Conservation (phyloP, 2,113 vertebrate genomes). For the Chionis minor region DNA sequence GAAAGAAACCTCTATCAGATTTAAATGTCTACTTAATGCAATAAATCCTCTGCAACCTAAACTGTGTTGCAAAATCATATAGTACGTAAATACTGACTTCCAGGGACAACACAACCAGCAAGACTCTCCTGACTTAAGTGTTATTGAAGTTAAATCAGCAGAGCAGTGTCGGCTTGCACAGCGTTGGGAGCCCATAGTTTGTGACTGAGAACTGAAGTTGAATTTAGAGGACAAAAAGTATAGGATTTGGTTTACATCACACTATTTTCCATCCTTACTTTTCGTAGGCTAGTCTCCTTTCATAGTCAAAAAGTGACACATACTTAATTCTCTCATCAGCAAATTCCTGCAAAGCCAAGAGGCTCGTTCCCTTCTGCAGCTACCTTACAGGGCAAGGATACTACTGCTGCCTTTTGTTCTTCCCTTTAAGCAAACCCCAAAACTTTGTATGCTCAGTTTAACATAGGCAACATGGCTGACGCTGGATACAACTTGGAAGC, state of each 20-base stretch:
- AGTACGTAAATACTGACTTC: neutral
- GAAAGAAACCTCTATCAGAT: neutral
- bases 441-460: neutral
- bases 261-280: neutral
- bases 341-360: neutral
- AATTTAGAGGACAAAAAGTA: neutral
- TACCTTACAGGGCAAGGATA: neutral
- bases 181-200: neutral
- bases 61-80: neutral
- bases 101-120: neutral
- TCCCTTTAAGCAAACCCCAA: neutral
- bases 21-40: neutral
- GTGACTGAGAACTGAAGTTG: neutral
- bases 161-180: neutral
- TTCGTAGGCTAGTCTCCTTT: neutral
- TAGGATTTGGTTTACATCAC: accelerated
- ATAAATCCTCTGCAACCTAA: neutral
- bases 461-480: accelerated
- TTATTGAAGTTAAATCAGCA: neutral
- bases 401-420: neutral
- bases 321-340: neutral
- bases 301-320: neutral
- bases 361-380: neutral
- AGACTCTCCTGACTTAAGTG: neutral
- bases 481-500: neutral